Conservation (phyloP, 2,888 invertebrate species). For the Tetragnatha montana region DNA sequence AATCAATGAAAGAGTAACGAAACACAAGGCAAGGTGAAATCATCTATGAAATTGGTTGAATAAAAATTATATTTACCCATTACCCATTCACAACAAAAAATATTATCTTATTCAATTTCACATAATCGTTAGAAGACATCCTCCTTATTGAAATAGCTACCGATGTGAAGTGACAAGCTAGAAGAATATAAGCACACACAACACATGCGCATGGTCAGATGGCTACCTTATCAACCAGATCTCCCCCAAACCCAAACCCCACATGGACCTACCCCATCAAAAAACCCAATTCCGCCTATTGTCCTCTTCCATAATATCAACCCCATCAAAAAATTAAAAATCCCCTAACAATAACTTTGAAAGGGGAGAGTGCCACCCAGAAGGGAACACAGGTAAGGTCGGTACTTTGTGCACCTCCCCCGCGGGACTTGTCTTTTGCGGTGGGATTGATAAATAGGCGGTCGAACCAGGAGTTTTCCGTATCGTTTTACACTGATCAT, state of each 20-base stretch:
- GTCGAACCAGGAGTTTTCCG: constrained; percentile 56
- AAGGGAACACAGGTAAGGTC: not conserved
- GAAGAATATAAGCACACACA: no score
- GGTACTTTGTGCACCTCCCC: constrained; percentile 49
- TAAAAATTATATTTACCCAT: no score
- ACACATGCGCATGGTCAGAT: no score
- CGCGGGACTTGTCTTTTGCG: constrained; percentile 30
- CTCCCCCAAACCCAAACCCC: not conserved
- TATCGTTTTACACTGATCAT: constrained; percentile 71
- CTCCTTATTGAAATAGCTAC: no score
- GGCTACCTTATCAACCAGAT: no score
- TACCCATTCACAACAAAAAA: no score
- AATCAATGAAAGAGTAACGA: no score
- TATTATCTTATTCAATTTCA: no score
- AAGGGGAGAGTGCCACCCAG: not conserved
- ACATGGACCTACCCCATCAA: not conserved
- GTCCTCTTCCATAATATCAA: not conserved
- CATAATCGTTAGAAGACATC: no score
- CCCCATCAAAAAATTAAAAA: constrained; percentile 1
- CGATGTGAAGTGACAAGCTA: no score
- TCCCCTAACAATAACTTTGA: not conserved
- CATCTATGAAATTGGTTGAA: no score
- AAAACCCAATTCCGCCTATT: not conserved
- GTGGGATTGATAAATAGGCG: constrained; percentile 68
- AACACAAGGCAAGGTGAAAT: no score